A percentile compares a stretch with the other conserved stretches of the same genome.
Evolutionary conservation across 2,888 invertebrate genomes (phyloP).

Genomic region (Xestia rhomboidea): DNA sequence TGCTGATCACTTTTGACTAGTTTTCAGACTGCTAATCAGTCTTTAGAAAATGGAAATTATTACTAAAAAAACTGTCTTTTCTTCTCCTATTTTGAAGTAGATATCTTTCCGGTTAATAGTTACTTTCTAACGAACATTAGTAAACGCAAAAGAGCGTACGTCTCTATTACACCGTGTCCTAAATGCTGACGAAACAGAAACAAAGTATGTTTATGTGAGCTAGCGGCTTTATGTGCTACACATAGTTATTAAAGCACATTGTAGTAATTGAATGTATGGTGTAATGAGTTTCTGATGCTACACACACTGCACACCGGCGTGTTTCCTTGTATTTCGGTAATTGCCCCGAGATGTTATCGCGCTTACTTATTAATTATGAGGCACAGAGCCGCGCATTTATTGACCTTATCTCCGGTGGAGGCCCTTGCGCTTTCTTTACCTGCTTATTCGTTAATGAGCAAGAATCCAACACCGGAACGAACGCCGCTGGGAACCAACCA

Average conservation of each 20-base stretch:
- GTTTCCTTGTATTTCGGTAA: slow-evolving; percentile 80
- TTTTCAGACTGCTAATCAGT: neutral
- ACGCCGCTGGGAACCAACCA: slow-evolving; percentile 72
- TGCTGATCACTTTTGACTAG: slow-evolving; percentile 38
- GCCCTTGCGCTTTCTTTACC: slow-evolving; percentile 82
- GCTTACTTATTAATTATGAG: slow-evolving; percentile 86
- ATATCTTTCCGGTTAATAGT: neutral
- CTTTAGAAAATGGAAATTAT: neutral
- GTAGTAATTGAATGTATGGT: slow-evolving; percentile 77
- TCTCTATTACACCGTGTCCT: slow-evolving; percentile 20
- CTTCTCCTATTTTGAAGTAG: neutral
- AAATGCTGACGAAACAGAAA: slow-evolving; percentile 30
- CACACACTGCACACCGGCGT: slow-evolving; percentile 69
- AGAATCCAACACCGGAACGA: slow-evolving; percentile 81
- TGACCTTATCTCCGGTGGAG: slow-evolving; percentile 88
- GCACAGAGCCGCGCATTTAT: slow-evolving; percentile 85
- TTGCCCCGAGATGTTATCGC: slow-evolving; percentile 83
- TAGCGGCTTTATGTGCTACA: slow-evolving; percentile 37
- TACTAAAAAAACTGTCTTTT: neutral
- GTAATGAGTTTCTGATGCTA: slow-evolving; percentile 78
- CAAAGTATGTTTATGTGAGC: slow-evolving; percentile 26
- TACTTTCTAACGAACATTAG: neutral
- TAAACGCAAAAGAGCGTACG: neutral
- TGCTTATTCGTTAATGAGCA: slow-evolving; percentile 83
- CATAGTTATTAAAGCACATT: slow-evolving; percentile 72